phyloP scores from a whole-genome alignment of 2,113 vertebrate species.

The Sceloporus tristichus region DNA sequence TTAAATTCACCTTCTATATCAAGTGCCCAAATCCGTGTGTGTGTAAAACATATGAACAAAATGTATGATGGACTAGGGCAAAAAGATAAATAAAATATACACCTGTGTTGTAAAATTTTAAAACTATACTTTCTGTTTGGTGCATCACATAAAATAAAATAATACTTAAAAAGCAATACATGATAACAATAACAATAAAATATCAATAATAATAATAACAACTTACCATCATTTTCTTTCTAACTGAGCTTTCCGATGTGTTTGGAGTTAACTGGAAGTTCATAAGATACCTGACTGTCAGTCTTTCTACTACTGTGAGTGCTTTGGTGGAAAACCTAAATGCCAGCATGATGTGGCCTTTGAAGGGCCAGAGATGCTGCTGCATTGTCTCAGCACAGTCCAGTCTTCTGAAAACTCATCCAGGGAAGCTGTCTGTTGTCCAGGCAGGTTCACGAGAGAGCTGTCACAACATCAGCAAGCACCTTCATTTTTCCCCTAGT shows the following conservation, averaged over 20 bases:
- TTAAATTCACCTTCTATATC: not conserved
- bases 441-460: constrained; percentile 63
- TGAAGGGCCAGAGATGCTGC: constrained; percentile 67
- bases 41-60: not conserved
- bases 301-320: constrained; percentile 32
- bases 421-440: constrained; percentile 58
- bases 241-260: constrained; percentile 42
- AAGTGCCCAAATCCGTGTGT: not conserved
- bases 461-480: constrained; percentile 35
- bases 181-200: constrained; percentile 8
- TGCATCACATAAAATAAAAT: constrained; percentile 35
- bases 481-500: constrained; percentile 63
- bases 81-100: not conserved
- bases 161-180: constrained; percentile 18
- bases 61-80: not conserved
- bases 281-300: constrained; percentile 51
- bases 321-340: constrained; percentile 61
- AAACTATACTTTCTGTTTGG: not conserved
- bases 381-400: constrained; percentile 67
- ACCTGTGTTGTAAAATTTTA: not conserved
- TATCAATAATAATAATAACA: constrained; percentile 15
- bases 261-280: constrained; percentile 42
- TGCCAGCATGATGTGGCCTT: constrained; percentile 55
- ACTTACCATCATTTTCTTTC: constrained; percentile 68
- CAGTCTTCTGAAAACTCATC: constrained; percentile 68